A percentile compares a stretch with the other conserved stretches of the same genome.
Conservation (phyloP, 2,113 vertebrate species). For the Dicrurus megarhynchus region DNA sequence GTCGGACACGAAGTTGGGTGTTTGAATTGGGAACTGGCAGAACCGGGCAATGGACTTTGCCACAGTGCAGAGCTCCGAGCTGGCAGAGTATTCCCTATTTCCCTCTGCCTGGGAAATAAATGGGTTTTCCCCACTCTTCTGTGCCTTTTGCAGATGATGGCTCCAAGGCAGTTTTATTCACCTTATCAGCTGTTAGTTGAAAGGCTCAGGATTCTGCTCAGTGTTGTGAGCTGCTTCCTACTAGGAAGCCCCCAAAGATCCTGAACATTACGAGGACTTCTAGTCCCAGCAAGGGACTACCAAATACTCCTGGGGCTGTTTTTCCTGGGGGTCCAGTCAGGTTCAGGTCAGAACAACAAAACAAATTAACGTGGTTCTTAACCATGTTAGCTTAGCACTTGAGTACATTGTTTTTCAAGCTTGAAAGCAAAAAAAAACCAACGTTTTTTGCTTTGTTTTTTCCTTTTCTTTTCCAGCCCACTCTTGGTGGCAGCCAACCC, state of each 20-base stretch:
- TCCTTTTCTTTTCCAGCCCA: accelerated
- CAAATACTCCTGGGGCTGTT: not conserved
- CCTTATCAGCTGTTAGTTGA: not conserved
- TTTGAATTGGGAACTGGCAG: not conserved
- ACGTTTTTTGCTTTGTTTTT: not conserved
- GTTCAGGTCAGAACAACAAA: not conserved
- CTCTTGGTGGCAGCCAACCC: not conserved
- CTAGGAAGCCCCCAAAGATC: not conserved
- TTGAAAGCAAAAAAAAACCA: not conserved
- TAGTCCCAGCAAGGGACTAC: not conserved
- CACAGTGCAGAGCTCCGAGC: not conserved
- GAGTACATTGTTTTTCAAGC: not conserved
- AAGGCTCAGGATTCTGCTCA: not conserved
- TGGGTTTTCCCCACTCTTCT: not conserved
- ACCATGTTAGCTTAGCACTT: not conserved
- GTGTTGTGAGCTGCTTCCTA: not conserved
- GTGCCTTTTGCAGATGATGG: not conserved
- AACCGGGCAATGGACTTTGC: not conserved
- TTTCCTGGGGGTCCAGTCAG: not conserved
- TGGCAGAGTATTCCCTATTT: not conserved
- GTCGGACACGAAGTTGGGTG: accelerated
- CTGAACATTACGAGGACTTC: not conserved
- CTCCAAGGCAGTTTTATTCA: not conserved
- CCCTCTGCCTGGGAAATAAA: not conserved
- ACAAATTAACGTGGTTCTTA: not conserved